Percentiles rank a stretch among this genome's conserved stretches.
Conservation (phyloP, 37 sponge, comb jelly and placozoan species). For the Axinella damicornis region DNA sequence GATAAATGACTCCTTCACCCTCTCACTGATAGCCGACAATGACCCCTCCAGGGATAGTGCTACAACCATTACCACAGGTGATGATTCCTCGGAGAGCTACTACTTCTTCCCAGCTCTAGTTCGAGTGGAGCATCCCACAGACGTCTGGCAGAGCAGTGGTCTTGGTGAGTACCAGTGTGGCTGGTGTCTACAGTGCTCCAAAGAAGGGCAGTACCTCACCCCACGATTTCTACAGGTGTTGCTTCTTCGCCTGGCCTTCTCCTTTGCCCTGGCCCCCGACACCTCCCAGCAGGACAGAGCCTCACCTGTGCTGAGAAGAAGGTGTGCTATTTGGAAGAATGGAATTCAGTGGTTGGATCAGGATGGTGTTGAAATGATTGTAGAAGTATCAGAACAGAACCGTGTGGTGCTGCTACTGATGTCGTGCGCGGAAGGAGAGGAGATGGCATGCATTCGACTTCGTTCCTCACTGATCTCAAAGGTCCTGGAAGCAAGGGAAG, state of each 20-base stretch:
- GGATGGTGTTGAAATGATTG: constrained; percentile 6
- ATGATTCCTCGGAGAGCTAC: neutral
- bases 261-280: constrained; percentile 5
- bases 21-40: neutral
- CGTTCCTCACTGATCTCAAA: no score
- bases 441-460: constrained; percentile 13
- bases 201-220: constrained; percentile 16
- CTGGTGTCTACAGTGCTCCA: neutral
- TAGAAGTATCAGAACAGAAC: constrained; percentile 25
- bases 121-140: neutral
- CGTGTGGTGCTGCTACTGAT: neutral
- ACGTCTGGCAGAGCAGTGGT: neutral
- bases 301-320: neutral
- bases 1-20: neutral
- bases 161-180: constrained; percentile 7
- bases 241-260: constrained; percentile 29
- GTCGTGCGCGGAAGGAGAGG: neutral
- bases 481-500: no score
- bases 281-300: neutral
- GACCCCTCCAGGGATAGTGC: no score
- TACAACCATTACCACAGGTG: neutral
- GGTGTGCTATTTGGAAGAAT: constrained; percentile 24
- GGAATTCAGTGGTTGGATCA: constrained; percentile 28
- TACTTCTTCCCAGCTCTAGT: constrained; percentile 46
- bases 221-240: constrained; percentile 33